Percentiles rank a stretch among this genome's conserved stretches.
Conservation (phyloP, 2,113 vertebrate genomes). For the Lathamus discolor region DNA sequence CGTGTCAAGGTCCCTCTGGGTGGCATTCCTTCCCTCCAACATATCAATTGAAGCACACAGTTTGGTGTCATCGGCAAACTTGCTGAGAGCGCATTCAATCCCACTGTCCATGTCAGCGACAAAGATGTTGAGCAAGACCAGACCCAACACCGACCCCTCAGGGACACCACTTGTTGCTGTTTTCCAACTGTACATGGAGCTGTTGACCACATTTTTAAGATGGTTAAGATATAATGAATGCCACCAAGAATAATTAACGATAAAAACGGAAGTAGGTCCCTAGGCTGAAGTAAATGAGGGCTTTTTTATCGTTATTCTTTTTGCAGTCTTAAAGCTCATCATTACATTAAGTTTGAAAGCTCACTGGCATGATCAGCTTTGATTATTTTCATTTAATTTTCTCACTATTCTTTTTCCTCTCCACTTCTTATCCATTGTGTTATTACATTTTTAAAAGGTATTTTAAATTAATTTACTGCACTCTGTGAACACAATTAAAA, state of each 20-base stretch:
- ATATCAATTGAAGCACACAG: fast-evolving
- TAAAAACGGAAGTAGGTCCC: not conserved
- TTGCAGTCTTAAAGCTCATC: not conserved
- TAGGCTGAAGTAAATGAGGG: not conserved
- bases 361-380: not conserved
- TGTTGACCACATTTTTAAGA: not conserved
- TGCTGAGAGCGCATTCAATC: not conserved
- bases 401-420: not conserved
- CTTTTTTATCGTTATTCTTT: not conserved
- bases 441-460: slow-evolving; percentile 27
- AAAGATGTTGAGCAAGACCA: not conserved
- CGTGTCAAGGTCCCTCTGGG: too few relatives aligned
- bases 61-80: not conserved
- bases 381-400: not conserved
- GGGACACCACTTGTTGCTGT: not conserved
- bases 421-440: not conserved
- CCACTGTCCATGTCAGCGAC: not conserved
- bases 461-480: slow-evolving; percentile 60
- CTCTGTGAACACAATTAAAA: not conserved
- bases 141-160: not conserved
- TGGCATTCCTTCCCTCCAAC: too few relatives aligned
- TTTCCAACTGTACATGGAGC: not conserved
- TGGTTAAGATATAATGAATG: not conserved
- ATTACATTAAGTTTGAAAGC: not conserved
- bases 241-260: not conserved